A percentile compares a stretch with the other conserved stretches of the same genome.
Evolutionary conservation across 2,888 invertebrate genomes (phyloP).

Genomic region (Blera fallax): DNA sequence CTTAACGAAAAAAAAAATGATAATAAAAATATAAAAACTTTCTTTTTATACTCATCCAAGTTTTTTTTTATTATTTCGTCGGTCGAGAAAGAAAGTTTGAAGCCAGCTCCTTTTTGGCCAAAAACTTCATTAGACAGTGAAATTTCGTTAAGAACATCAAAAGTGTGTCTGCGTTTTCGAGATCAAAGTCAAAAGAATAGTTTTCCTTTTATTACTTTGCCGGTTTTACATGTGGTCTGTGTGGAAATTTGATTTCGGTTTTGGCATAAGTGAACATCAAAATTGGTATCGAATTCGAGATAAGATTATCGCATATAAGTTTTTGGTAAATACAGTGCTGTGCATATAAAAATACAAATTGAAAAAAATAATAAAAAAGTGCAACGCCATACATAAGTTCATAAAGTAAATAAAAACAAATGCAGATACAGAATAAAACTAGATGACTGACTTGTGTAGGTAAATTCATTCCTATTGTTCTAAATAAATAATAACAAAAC

Average conservation of each 20-base stretch:
- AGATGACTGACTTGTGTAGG: constrained; percentile 68
- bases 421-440: constrained; percentile 57
- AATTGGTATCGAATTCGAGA: not conserved
- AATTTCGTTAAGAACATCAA: constrained; percentile 46
- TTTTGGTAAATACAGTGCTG: not conserved
- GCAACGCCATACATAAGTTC: not conserved
- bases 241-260: not conserved
- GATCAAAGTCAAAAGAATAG: constrained; percentile 67
- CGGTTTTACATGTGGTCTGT: constrained; percentile 27
- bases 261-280: constrained; percentile 8
- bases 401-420: constrained; percentile 22
- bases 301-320: not conserved
- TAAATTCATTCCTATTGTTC: constrained; percentile 44
- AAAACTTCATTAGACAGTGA: constrained; percentile 69
- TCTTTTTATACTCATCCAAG: constrained; percentile 29
- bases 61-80: constrained; percentile 42
- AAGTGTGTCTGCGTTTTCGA: constrained; percentile 62
- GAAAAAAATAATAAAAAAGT: not conserved
- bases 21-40: constrained; percentile 54
- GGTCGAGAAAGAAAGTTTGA: constrained; percentile 36
- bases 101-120: constrained; percentile 50
- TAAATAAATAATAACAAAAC: constrained; percentile 15
- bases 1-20: constrained; percentile 33
- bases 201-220: constrained; percentile 58
- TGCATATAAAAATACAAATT: not conserved